Conservation (phyloP, 2,113 vertebrate genomes). For the Macrotis lagotis region DNA sequence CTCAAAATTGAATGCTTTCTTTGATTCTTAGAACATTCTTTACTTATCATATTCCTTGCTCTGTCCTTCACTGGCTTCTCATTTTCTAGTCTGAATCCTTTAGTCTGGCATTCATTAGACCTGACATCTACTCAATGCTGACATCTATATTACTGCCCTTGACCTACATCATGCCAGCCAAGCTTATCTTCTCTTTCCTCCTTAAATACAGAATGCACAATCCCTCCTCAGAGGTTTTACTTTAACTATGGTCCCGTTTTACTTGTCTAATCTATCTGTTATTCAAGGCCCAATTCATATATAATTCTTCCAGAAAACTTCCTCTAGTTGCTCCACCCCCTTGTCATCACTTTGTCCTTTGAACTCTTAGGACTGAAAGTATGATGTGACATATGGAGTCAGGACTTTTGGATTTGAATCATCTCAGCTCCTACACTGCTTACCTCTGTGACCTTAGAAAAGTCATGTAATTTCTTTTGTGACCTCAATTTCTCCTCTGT, state of each 20-base stretch:
- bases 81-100: neutral
- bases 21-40: neutral
- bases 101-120: neutral
- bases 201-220: neutral
- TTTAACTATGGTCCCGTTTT: neutral
- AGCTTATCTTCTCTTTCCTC: neutral
- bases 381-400: neutral
- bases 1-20: neutral
- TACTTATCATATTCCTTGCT: neutral
- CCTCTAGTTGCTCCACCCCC: neutral
- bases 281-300: neutral
- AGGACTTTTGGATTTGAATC: neutral
- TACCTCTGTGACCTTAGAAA: neutral
- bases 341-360: neutral
- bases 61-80: neutral
- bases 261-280: neutral
- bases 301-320: neutral
- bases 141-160: neutral
- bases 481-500: neutral
- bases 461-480: neutral
- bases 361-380: neutral
- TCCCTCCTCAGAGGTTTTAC: neutral
- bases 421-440: neutral
- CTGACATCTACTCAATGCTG: neutral
- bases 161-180: neutral